Evolutionary conservation across 2,797 vertebrate species (phyloP), one percentile per base, ranked within the genome.

Genomic region (Pipistrellus pygmaeus): DNA sequence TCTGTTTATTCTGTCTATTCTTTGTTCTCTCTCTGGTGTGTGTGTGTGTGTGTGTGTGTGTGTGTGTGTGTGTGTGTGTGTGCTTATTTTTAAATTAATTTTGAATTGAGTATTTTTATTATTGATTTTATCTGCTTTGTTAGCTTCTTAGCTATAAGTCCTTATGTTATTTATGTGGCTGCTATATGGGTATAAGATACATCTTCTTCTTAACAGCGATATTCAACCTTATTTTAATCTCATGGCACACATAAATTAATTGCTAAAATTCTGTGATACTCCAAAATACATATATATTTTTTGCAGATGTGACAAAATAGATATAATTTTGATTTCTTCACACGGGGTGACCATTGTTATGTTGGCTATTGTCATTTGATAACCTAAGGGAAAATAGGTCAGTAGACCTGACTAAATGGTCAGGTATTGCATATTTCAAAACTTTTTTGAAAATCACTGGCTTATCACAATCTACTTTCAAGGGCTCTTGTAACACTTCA

Each of bases 81-180:
- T 53, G 8, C 1, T 81, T 78, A 75, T 2, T 77, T 76, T 82
- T 78, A 1, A 88, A 46, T 90, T 78, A 78, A 30, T 81, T 88
- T 88, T 89, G n/a, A 92, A 87, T 53, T 80, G 27, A 71, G n/a
- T 7, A 44, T 66, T 88, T 89, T 57, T 60, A 48, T 85, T 51
- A 75, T 85, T 72, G 2, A 69, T 87, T 93, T 68, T 75, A 48
- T 75, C 11, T 90, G 7, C 25, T 57, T 77, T 91, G 0, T 81
- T 73, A 66, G 6, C 8, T 86, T 64, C 69, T 78, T 8, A 87
- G 30, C 5, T 62, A 27, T 13, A 62, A 30, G 27, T 30, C 27
- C 57, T 60, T 60, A 60, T 60, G 27, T 60, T 62, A 13, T 57
- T 72, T 55, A 32, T 44, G 11, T n/a, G 30, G 6, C 68, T 87